Conservation (phyloP, 1,140 invertebrate species). For the Dufourea novaeangliae region DNA sequence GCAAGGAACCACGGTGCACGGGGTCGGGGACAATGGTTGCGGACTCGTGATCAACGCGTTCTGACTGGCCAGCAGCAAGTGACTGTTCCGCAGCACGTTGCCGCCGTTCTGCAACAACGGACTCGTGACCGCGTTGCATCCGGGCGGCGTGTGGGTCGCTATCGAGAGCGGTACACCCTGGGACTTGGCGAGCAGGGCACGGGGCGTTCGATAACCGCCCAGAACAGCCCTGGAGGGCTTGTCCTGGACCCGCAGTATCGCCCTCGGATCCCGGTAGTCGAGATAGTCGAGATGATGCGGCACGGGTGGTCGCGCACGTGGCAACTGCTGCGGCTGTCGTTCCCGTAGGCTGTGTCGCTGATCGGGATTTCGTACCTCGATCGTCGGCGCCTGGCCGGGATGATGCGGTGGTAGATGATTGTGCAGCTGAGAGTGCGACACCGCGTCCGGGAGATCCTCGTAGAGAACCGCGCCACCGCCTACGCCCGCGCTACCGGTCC, state of each 20-base stretch:
- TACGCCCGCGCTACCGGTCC: conserved; percentile 74
- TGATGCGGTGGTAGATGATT: conserved; percentile 76
- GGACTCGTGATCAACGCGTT: conserved; percentile 66
- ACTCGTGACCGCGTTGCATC: conserved; percentile 30
- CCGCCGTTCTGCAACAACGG: conserved; percentile 46
- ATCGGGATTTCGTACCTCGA: conserved; percentile 81
- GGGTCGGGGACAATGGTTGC: conserved; percentile 20
- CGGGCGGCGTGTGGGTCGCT: conserved; percentile 55
- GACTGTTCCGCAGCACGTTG: conserved; percentile 54
- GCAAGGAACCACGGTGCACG: background rate
- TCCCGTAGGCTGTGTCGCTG: conserved; percentile 61
- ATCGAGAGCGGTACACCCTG: conserved; percentile 68
- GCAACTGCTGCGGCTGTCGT: conserved; percentile 66
- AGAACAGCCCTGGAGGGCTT: conserved; percentile 76
- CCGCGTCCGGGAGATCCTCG: conserved; percentile 84
- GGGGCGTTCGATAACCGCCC: conserved; percentile 76
- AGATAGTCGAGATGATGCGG: conserved; percentile 79
- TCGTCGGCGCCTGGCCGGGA: conserved; percentile 81
- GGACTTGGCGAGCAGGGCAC: conserved; percentile 71
- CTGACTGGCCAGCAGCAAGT: conserved; percentile 62
- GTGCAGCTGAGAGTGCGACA: conserved; percentile 78
- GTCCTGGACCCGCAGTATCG: conserved; percentile 74
- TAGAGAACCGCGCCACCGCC: conserved; percentile 84
- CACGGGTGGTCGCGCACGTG: conserved; percentile 62
- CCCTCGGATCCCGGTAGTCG: conserved; percentile 78